These are phyloP conservation scores for Tinamus guttatus DNA, from an alignment of 2,113 vertebrate genomes.

Conservation along the genomic window DNA sequence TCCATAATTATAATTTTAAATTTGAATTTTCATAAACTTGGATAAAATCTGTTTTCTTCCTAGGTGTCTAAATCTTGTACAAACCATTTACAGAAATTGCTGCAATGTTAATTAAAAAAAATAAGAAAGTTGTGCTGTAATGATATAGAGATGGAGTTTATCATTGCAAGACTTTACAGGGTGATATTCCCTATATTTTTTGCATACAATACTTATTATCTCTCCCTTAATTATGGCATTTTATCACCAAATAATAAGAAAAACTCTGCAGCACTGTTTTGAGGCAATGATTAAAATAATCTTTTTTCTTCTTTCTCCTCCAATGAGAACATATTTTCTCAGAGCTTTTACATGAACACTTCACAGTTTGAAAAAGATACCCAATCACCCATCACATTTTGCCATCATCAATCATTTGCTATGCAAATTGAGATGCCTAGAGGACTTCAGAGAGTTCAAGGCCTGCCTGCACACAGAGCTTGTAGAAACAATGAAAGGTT, in stretches of 20 bases:
- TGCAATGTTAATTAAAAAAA: background rate
- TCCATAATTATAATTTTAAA: background rate
- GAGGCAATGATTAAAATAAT: background rate
- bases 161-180: background rate
- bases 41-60: background rate
- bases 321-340: background rate
- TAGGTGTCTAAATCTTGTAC: background rate
- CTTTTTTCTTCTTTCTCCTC: background rate
- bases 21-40: background rate
- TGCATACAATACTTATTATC: background rate
- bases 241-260: background rate
- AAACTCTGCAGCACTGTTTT: background rate
- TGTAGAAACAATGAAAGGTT: conserved; percentile 32
- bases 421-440: conserved; percentile 34
- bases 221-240: background rate
- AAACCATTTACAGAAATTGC: background rate
- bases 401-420: conserved; percentile 42
- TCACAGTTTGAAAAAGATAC: background rate
- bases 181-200: background rate
- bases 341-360: background rate
- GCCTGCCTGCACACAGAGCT: background rate
- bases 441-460: conserved; percentile 47
- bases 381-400: conserved; percentile 25
- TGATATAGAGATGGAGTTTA: background rate
- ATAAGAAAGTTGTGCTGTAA: background rate